Base-by-base conservation (phyloP, 2,797 vertebrate genomes). In the Buceros bicornis region DNA sequence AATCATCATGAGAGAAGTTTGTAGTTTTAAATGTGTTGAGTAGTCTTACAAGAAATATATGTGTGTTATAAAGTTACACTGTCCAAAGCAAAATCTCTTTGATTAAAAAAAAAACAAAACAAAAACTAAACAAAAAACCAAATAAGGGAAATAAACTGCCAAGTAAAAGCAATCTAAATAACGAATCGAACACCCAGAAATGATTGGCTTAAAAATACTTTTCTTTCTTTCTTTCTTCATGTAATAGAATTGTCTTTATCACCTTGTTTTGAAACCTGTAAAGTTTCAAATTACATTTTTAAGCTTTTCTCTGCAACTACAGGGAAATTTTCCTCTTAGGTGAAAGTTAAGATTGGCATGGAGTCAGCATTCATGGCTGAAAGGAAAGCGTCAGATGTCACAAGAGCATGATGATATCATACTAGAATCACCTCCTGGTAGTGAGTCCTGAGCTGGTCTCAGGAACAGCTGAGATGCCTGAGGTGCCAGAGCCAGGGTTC, bases 391-490 rank as follows among this genome's bases (percentile, higher is more conserved):
- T 17, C 31, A 76, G 33, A 10, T 67, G 64, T 11, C 21, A 54
- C 15, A 65, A 69, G 7, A 81, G 19, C 5, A 4, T 35, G 25
- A 61, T n/a, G 33, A 21, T 33, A 26, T 33, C 35, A 5, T n/a
- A 26, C 13, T 50, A 35, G 76, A 56, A 22, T 77, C 40, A 60
- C 9, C 28, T 76, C 17, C 18, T 64, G 12, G 10, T 6, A 20
- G 2, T 35, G 35, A 77, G 22, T 53, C 37, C 28, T 1, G 1
- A 28, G 12, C 2, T 40, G 6, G 0, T 21, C 3, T 2, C 25
- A 40, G 64, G 42, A 72, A 53, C 0, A 2, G 16, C 26, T 76
- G 64, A 82, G 22, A 50, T 61, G 26, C 26, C 40, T 16, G 8
- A 62, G 19, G 22, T 53, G 22, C 19, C 29, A 58, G 19, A 13